Evolutionary conservation across 2,888 invertebrate species (phyloP).

Genomic region (Xestia rhomboidea): DNA sequence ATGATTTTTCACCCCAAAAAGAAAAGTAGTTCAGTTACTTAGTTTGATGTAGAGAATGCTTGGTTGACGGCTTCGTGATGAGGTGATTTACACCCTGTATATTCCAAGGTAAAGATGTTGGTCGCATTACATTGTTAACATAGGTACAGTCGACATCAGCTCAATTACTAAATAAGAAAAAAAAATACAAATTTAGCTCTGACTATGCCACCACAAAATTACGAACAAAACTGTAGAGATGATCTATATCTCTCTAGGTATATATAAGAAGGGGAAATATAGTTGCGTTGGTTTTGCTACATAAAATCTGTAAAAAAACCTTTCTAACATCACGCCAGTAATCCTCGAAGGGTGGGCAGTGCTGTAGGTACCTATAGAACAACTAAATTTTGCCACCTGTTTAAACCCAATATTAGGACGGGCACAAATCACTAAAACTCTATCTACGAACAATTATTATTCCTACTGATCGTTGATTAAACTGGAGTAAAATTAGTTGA

Average conservation of each 20-base stretch:
- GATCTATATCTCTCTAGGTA: neutral
- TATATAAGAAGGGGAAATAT: neutral
- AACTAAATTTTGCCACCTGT: neutral
- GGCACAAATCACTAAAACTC: neutral
- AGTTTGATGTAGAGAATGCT: no score
- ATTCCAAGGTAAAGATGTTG: no score
- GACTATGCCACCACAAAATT: neutral
- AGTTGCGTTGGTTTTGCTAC: neutral
- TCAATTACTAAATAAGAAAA: neutral
- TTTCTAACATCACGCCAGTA: neutral
- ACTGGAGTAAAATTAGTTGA: slow-evolving; percentile 16
- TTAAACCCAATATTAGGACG: neutral
- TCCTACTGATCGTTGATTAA: slow-evolving; percentile 10
- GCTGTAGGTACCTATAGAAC: neutral
- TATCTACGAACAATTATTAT: neutral
- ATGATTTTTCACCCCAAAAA: no score
- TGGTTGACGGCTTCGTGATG: no score
- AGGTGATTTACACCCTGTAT: no score
- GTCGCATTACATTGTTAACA: no score
- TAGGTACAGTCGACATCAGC: neutral
- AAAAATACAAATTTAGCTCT: no score
- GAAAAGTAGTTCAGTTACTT: no score
- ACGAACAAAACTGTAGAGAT: no score
- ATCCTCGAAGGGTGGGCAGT: neutral
- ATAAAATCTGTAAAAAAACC: neutral